Conservation (phyloP, 2,797 vertebrate genomes). For the Sandelia bainsii region DNA sequence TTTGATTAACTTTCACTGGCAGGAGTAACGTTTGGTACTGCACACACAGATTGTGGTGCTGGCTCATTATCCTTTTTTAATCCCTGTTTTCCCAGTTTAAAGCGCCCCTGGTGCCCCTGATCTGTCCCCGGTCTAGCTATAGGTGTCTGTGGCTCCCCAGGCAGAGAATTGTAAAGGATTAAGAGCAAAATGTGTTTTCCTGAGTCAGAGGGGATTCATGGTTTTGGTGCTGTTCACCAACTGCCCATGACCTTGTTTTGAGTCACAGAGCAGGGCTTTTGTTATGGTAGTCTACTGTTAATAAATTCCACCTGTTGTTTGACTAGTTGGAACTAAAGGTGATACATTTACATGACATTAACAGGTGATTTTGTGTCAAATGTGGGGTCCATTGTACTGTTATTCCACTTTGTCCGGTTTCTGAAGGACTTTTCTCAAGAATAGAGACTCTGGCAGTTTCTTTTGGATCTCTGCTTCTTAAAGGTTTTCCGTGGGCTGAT, state of each 20-base stretch:
- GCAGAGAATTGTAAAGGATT: conserved; percentile 73
- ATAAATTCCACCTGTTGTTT: conserved; percentile 44
- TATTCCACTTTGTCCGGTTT: conserved; percentile 34
- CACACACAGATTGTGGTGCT: conserved; percentile 28
- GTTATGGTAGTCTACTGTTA: conserved; percentile 29
- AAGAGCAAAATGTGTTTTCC: conserved; percentile 77
- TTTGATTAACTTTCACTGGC: conserved; percentile 5
- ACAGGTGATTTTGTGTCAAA: conserved; percentile 23
- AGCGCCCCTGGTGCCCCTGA: conserved; percentile 52
- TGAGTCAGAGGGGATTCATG: conserved; percentile 69
- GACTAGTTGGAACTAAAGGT: conserved; percentile 2
- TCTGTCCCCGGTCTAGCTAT: conserved; percentile 52
- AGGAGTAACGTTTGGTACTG: conserved; percentile 7
- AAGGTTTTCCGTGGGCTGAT: conserved; percentile 38
- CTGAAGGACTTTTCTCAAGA: conserved; percentile 15
- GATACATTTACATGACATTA: conserved; percentile 32
- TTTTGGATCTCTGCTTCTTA: conserved; percentile 17
- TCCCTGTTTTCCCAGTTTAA: conserved; percentile 69
- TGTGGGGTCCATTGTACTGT: conserved; percentile 43
- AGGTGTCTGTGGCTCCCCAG: conserved; percentile 62
- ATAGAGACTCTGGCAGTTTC: conserved; percentile 25
- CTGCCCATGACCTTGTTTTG: conserved; percentile 34
- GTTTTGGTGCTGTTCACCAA: conserved; percentile 34
- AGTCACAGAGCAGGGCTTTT: conserved; percentile 21
- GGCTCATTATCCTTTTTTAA: conserved; percentile 70